Conservation (phyloP, 2,113 vertebrate genomes). For the Plecotus auritus region DNA sequence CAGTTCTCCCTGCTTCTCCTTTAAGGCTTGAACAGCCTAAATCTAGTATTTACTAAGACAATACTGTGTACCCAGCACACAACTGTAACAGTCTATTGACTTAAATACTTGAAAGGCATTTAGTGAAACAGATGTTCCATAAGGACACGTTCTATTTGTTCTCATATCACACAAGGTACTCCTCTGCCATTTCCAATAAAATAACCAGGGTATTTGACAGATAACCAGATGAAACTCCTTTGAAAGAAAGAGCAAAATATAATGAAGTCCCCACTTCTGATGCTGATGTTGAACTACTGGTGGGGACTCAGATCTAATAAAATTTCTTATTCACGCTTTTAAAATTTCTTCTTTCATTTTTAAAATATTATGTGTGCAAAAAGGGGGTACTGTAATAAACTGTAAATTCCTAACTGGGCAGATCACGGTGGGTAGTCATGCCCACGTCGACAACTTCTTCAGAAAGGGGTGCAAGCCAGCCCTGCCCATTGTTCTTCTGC, state of each 20-base stretch:
- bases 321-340: not conserved
- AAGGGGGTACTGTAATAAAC: not conserved
- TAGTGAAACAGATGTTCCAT: not conserved
- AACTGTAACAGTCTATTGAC: not conserved
- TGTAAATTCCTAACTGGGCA: not conserved
- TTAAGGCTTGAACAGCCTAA: not conserved
- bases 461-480: not conserved
- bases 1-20: not conserved
- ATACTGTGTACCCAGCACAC: not conserved
- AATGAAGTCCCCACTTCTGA: not conserved
- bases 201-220: not conserved
- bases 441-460: not conserved
- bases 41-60: not conserved
- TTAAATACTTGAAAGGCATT: constrained; percentile 12
- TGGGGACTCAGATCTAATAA: constrained; percentile 8
- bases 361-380: not conserved
- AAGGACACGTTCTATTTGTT: not conserved
- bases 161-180: not conserved
- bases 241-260: not conserved
- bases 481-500: not conserved
- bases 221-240: constrained; percentile 11
- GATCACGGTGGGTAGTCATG: not conserved
- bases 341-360: constrained; percentile 18
- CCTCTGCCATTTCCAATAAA: not conserved
- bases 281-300: not conserved